Conservation (phyloP, 1,140 invertebrate genomes). For the Periplaneta americana region DNA sequence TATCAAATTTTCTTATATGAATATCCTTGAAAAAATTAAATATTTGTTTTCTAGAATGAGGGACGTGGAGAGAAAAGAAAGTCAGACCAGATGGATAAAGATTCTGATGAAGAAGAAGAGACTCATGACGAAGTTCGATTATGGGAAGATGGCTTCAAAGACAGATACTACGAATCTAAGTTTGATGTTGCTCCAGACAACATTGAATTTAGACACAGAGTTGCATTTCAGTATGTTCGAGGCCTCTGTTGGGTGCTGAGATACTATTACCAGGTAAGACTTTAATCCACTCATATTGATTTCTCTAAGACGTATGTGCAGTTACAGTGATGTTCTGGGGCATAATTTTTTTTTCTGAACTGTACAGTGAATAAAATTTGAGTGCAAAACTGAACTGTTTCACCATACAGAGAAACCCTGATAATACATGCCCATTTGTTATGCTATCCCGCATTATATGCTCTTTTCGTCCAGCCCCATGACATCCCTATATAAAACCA, state of each 20-base stretch:
- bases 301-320: too few species aligned
- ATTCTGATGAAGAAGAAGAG: conserved; percentile 68
- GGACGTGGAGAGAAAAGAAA: conserved; percentile 43
- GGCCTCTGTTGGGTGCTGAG: conserved; percentile 97
- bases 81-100: conserved; percentile 33
- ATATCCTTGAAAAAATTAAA: too few species aligned
- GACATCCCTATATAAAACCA: too few species aligned
- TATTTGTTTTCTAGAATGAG: conserved; percentile 16
- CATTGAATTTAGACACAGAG: conserved; percentile 79
- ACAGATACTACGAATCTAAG: conserved; percentile 96
- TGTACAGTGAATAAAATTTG: too few species aligned
- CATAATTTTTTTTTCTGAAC: too few species aligned
- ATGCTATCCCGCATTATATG: too few species aligned
- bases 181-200: conserved; percentile 84
- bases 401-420: too few species aligned
- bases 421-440: too few species aligned
- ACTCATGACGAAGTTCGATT: conserved; percentile 89
- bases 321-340: too few species aligned
- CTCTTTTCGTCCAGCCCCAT: too few species aligned
- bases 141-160: conserved; percentile 98
- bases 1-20: too few species aligned
- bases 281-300: conserved; percentile 5
- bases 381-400: too few species aligned
- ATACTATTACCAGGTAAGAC: conserved; percentile 87
- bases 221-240: conserved; percentile 89